phyloP scores from a whole-genome alignment of 2,888 invertebrate species.

The Asteroscopus sphinx region DNA sequence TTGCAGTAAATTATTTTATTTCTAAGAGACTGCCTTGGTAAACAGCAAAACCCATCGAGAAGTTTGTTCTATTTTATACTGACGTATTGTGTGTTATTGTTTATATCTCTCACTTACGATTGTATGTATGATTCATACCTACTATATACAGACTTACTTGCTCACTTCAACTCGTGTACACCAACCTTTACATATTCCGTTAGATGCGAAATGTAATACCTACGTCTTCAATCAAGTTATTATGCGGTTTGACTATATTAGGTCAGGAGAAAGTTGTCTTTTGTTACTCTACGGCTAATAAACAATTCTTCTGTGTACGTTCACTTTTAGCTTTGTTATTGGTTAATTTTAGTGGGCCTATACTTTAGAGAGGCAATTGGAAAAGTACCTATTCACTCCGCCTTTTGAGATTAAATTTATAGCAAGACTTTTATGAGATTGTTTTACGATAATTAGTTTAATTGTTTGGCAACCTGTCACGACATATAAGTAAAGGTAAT shows the following conservation, averaged over 20 bases:
- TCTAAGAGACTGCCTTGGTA: background rate
- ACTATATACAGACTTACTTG: too few relatives aligned
- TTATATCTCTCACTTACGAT: constrained; percentile 16
- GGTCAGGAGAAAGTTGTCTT: constrained; percentile 46
- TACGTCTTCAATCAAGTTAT: constrained; percentile 28
- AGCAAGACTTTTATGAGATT: too few relatives aligned
- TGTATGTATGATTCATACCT: constrained; percentile 24
- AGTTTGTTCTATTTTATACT: constrained; percentile 1
- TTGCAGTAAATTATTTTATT: too few relatives aligned
- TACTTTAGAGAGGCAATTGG: constrained; percentile 12
- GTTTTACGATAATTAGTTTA: too few relatives aligned
- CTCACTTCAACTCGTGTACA: background rate
- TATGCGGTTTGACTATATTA: constrained; percentile 18
- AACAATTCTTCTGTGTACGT: constrained; percentile 26
- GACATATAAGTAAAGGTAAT: too few relatives aligned
- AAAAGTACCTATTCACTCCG: background rate
- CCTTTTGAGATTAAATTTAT: too few relatives aligned
- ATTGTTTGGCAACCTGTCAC: too few relatives aligned
- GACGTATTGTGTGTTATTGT: constrained; percentile 24
- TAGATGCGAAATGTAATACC: constrained; percentile 13
- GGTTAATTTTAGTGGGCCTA: constrained; percentile 22
- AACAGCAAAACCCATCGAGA: background rate
- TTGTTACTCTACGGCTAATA: constrained; percentile 21
- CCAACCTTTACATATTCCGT: constrained; percentile 14
- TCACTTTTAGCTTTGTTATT: constrained; percentile 36